phyloP scores from a whole-genome alignment of 1,140 invertebrate species.

The Andricus grossulariae region DNA sequence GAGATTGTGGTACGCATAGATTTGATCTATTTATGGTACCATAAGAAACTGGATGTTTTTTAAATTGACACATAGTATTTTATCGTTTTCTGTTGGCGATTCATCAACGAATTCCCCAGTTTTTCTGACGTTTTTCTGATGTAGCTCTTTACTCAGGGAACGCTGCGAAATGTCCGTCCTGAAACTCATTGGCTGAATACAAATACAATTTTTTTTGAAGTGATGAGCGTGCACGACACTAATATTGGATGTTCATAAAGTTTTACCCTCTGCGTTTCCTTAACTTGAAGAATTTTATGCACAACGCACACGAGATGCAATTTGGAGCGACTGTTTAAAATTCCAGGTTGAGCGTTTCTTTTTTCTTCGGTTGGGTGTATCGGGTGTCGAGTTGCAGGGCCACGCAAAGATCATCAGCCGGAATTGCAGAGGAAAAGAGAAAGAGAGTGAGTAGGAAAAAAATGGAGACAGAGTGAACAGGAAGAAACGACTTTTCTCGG shows the following conservation, averaged over 20 bases:
- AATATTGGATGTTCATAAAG: not conserved
- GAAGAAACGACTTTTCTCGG: constrained; percentile 55
- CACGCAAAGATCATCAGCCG: constrained; percentile 23
- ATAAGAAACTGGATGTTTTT: no score
- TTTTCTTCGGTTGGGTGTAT: constrained; percentile 37
- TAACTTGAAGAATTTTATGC: not conserved
- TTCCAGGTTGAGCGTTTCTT: constrained; percentile 42
- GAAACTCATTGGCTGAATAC: no score
- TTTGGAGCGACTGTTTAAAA: constrained; percentile 55
- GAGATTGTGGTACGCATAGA: no score
- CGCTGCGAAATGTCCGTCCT: no score
- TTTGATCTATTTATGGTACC: no score
- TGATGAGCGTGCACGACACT: no score
- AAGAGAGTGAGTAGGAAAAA: constrained; percentile 37
- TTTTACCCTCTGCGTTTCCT: not conserved
- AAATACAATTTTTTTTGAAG: no score
- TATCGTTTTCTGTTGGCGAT: no score
- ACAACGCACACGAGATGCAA: constrained; percentile 35
- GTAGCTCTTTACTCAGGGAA: no score
- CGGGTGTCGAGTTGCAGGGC: constrained; percentile 55
- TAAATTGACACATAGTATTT: no score
- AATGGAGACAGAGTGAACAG: constrained; percentile 32
- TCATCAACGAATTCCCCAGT: no score
- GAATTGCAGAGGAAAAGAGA: constrained; percentile 10
- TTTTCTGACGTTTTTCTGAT: no score